These are phyloP conservation scores for Distichodus sexfasciatus DNA, from an alignment of 2,797 vertebrate genomes.

Conservation along the genomic window DNA sequence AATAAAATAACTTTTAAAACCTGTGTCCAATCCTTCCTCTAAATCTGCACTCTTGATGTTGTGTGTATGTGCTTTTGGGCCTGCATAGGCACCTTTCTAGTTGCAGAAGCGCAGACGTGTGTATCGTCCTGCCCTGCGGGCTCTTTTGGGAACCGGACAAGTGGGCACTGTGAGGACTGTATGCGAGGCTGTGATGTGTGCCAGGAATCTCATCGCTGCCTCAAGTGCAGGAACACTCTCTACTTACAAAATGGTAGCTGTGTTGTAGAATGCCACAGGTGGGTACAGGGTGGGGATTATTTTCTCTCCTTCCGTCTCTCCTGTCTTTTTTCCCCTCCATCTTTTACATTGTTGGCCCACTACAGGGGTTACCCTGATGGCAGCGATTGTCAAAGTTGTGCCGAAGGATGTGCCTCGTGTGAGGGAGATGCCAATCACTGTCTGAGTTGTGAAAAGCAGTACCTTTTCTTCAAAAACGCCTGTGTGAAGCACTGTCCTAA, in stretches of 20 bases:
- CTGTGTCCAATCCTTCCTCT: neutral
- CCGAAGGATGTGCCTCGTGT: constrained; percentile 77
- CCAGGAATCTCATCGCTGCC: constrained; percentile 64
- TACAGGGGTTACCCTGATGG: constrained; percentile 79
- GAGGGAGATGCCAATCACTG: constrained; percentile 71
- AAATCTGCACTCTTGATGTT: neutral
- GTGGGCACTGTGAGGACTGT: constrained; percentile 80
- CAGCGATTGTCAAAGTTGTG: constrained; percentile 68
- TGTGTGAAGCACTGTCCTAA: constrained; percentile 77
- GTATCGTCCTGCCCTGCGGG: constrained; percentile 72
- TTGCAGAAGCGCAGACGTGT: constrained; percentile 65
- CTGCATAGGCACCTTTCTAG: constrained; percentile 46
- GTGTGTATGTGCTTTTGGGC: neutral
- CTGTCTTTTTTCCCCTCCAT: neutral
- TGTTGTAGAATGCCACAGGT: constrained; percentile 59
- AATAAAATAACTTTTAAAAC: neutral
- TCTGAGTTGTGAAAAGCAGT: constrained; percentile 71
- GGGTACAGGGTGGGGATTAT: neutral
- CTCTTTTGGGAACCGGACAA: constrained; percentile 70
- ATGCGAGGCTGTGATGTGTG: constrained; percentile 63
- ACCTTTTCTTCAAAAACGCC: constrained; percentile 66
- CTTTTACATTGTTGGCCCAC: constrained; percentile 12
- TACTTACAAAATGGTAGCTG: constrained; percentile 81
- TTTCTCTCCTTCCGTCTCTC: neutral
- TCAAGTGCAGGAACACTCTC: constrained; percentile 67